Evolutionary conservation across 2,113 vertebrate genomes (phyloP), one percentile per base, ranked within the genome.

Genomic region (Ceuthmochares aereus): DNA sequence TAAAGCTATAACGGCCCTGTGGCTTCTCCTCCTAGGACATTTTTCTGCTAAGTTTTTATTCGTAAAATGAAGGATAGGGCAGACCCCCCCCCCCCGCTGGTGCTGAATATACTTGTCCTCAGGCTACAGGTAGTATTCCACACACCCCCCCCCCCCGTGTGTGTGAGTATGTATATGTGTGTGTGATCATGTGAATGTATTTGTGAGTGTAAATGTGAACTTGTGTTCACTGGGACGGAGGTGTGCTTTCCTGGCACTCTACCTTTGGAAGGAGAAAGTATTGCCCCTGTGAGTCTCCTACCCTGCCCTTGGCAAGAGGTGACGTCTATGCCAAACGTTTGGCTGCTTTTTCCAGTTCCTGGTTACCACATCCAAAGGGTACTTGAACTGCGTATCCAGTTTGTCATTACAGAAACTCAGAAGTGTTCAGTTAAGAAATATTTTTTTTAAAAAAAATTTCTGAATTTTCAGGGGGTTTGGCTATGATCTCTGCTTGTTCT

Each of bases 1-100:
- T 96, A 98, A 98, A 98, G 89, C 90, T 68, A 88, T 97, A 98
- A 96, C 92, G 95, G 91, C 64, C 69, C 77, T 15, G 4, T 34
- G 64, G 42, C 58, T 96, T 96, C 78, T 84, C 66, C 62, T 96
- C 76, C 60, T 36, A 70, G 86, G 92, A 77, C 60, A 89, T 95
- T 87, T 93, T 93, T 23, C 73, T 82, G 27, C 52, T 10, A 10
- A 87, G 7, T 4, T 90, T 94, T 92, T 85, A 82, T 95, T 97
- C 95, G 95, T 94, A 91, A 96, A 69, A 87, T 74, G 91, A 42
- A 75, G 63, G 79, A 36, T 51, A 23, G 20, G n/a, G 68, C 5
- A 17, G 76, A n/a, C n/a, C n/a, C n/a, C n/a, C n/a, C n/a, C n/a
- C n/a, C n/a, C n/a, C n/a, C n/a, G n/a, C n/a, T 13, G 17, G 45